Evolutionary conservation across 2,888 invertebrate genomes (phyloP).

Genomic region (Agrotis clavis): DNA sequence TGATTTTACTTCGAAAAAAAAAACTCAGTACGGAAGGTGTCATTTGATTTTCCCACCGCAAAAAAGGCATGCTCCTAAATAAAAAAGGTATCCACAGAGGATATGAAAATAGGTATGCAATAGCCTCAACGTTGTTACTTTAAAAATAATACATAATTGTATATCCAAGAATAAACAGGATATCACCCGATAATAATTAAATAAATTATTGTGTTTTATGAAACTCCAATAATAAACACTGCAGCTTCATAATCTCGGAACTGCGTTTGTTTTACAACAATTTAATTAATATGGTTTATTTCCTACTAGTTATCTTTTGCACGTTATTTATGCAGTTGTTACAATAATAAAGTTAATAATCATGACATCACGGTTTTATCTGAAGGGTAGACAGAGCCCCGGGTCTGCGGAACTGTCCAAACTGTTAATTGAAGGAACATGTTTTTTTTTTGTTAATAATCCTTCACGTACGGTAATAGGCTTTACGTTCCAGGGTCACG

Average conservation of each 20-base stretch:
- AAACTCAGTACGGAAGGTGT: too few species aligned
- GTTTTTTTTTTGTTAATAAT: too few species aligned
- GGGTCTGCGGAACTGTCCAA: too few species aligned
- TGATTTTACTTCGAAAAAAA: too few species aligned
- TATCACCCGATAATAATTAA: conserved; percentile 7
- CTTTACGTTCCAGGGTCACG: too few species aligned
- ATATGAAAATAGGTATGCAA: background rate
- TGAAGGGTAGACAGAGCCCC: background rate
- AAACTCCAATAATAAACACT: background rate
- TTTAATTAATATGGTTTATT: conserved; percentile 9
- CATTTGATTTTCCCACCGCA: too few species aligned
- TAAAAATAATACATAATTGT: background rate
- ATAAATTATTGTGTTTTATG: conserved; percentile 1
- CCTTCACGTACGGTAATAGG: too few species aligned
- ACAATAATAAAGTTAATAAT: too few species aligned
- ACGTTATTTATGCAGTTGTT: conserved; percentile 6
- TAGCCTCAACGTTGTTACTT: background rate
- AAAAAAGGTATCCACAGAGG: too few species aligned
- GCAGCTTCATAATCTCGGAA: background rate
- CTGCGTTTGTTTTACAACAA: conserved; percentile 14
- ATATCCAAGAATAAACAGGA: conserved; percentile 9
- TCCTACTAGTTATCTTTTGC: conserved; percentile 9
- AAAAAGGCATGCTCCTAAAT: too few species aligned
- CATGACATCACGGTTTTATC: too few species aligned
- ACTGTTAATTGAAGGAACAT: too few species aligned